Percentiles rank a stretch among this genome's conserved stretches.
phyloP scores from a whole-genome alignment of 1,140 invertebrate genomes.

The Coenobita brevimanus region DNA sequence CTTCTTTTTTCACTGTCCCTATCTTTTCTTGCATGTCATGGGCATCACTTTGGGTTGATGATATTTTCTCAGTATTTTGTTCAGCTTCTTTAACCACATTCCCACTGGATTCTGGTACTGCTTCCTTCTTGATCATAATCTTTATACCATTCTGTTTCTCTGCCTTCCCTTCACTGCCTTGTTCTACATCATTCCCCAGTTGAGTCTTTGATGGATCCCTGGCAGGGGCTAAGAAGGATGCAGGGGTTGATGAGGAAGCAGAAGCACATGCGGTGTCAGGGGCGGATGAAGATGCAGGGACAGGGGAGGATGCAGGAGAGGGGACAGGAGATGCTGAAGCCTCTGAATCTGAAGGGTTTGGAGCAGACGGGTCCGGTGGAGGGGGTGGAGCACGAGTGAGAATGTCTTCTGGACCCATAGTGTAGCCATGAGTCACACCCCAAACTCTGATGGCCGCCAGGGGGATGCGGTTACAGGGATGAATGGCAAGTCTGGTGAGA shows the following conservation, averaged over 20 bases:
- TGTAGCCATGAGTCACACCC: conserved; percentile 63
- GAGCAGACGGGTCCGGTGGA: neutral
- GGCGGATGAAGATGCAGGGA: neutral
- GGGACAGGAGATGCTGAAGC: neutral
- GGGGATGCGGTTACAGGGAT: conserved; percentile 56
- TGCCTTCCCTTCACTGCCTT: neutral
- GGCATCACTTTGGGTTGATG: neutral
- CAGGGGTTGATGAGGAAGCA: neutral
- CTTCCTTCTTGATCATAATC: neutral
- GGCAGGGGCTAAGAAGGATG: neutral
- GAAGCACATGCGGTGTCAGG: neutral
- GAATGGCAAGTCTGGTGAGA: conserved; percentile 49
- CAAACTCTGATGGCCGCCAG: conserved; percentile 56
- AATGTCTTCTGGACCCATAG: conserved; percentile 28
- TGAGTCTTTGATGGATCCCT: neutral
- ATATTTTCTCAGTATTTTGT: neutral
- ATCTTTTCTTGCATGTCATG: neutral
- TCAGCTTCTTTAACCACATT: neutral
- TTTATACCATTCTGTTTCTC: conserved; percentile 6
- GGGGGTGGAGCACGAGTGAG: conserved; percentile 46
- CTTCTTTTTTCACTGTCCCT: neutral
- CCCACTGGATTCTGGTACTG: neutral
- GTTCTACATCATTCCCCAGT: neutral
- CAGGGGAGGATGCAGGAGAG: conserved; percentile 16
- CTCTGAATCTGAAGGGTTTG: conserved; percentile 5